Evolutionary conservation across 1,140 invertebrate species (phyloP), one percentile per base, ranked within the genome.

Genomic region (Bradysia coprophila): DNA sequence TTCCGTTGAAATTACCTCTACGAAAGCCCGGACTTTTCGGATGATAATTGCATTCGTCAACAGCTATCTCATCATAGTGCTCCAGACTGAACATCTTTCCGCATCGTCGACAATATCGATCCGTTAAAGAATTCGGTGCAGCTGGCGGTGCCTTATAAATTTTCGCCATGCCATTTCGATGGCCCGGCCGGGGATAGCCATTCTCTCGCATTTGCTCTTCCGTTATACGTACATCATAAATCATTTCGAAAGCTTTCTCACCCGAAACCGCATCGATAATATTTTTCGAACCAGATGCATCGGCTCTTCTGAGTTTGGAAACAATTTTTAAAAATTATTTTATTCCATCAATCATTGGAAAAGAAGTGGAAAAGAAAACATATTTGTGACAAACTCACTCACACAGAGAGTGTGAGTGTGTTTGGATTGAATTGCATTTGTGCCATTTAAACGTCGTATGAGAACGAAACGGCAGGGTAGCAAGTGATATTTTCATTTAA

Each of bases 21-120:
- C 78, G 70, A 37, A 81, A 83, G 49, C 81, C 85, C 43, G 81
- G 79, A 52, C 79, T 79, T 42, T 88, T 86, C 63, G 81, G 85
- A 66, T 94, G 91, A 65, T 89, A 93, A 53, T 85, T 73, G 67
- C 91, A 94, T 54, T 85, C 78, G 60, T 89, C 76, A 48, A 64
- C 61, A 6, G 75, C 53, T 33, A 77, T 69, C 48, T 77, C 70
- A 6, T 88, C 87, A 55, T 77, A 73, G 43, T 79, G 76, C 54
- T 81, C 68, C 10, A 94, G 73, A 51, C 69, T 68, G 54, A 85
- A 95, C 1, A 73, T 64, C 59, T 81, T 79, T 21, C 73, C 75
- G 65, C 90, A 96, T 43, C 90, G 72, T 46, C 72, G 69, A 61
- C 91, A 95, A 36, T 74, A 75, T 52, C 84, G 75, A 52, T 85